Percentiles rank a stretch among this genome's conserved stretches.
Conservation (phyloP, 1,140 invertebrate species). For the Philopotamus ludificatus region DNA sequence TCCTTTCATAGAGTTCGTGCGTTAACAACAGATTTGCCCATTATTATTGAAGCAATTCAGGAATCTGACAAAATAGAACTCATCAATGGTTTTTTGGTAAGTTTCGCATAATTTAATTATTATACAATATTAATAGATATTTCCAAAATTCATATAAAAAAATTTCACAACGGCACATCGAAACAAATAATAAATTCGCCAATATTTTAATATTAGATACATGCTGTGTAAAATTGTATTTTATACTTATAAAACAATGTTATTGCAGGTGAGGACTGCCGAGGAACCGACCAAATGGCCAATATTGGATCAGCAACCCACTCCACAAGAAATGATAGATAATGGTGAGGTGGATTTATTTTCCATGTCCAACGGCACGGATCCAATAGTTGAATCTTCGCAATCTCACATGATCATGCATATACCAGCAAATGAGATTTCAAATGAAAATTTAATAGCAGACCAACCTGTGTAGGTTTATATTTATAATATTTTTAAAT, state of each 20-base stretch:
- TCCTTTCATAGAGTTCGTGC: conserved; percentile 92
- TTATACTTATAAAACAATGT: conserved; percentile 1
- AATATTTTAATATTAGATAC: not conserved
- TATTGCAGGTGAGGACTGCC: conserved; percentile 71
- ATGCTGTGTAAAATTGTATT: not conserved
- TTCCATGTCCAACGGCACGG: no score
- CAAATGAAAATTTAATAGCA: no score
- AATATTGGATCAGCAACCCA: conserved; percentile 59
- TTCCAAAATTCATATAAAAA: not conserved
- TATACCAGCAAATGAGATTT: no score
- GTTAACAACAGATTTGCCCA: conserved; percentile 78
- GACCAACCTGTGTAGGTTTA: no score
- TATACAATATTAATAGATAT: not conserved
- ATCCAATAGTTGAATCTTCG: no score
- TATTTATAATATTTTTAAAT: no score
- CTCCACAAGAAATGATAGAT: no score
- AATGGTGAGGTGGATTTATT: no score
- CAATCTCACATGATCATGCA: no score
- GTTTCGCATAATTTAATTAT: conserved; percentile 10
- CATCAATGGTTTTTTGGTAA: conserved; percentile 72
- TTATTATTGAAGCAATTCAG: conserved; percentile 80
- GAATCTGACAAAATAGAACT: conserved; percentile 83
- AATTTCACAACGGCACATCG: no score
- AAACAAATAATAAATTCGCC: not conserved
- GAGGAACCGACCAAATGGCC: conserved; percentile 85